These are phyloP conservation scores for Dallia pectoralis DNA, from an alignment of 2,797 vertebrate genomes.

Conservation along the genomic window DNA sequence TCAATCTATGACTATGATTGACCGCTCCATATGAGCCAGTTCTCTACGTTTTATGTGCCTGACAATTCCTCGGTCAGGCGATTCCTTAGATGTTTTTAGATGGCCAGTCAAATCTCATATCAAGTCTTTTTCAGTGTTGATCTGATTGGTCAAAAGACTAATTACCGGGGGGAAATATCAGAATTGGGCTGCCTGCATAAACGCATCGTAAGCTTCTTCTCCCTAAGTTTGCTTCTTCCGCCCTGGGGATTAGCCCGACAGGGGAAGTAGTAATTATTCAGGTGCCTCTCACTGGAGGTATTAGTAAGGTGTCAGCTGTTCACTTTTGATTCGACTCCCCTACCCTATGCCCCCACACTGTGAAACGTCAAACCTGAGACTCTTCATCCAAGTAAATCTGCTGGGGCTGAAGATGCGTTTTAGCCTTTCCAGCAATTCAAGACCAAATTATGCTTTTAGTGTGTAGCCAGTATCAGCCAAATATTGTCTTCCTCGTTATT, in stretches of 20 bases:
- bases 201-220: constrained; percentile 34
- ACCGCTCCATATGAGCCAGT: background rate
- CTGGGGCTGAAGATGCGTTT: constrained; percentile 66
- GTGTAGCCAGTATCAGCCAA: constrained; percentile 56
- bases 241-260: constrained; percentile 63
- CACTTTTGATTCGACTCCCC: constrained; percentile 62
- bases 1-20: background rate
- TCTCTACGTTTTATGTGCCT: background rate
- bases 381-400: constrained; percentile 69
- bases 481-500: constrained; percentile 55
- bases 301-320: constrained; percentile 67
- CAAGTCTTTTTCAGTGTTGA: background rate
- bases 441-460: constrained; percentile 61
- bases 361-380: constrained; percentile 29
- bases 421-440: constrained; percentile 30
- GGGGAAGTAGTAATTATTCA: constrained; percentile 67
- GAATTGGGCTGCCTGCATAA: no score
- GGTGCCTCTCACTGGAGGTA: constrained; percentile 62
- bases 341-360: background rate
- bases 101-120: no score
- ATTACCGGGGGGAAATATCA: background rate
- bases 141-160: constrained; percentile 19
- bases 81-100: background rate
- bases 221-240: constrained; percentile 46
- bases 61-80: background rate